Conservation (phyloP, 2,797 vertebrate genomes). For the Vespertilio murinus region DNA sequence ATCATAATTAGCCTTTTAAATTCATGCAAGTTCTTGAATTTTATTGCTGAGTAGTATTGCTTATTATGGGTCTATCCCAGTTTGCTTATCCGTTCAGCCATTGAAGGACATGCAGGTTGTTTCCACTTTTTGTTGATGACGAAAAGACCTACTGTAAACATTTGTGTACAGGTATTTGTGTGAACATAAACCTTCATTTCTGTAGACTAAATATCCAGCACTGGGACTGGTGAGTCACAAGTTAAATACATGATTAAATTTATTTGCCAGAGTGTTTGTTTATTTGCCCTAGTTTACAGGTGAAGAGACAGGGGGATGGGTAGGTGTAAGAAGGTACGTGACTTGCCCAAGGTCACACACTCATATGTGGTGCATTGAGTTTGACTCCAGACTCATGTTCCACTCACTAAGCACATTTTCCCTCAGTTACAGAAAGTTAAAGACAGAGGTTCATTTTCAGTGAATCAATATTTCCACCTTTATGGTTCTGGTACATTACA, state of each 20-base stretch:
- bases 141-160: background rate
- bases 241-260: background rate
- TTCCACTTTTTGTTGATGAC: background rate
- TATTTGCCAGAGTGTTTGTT: background rate
- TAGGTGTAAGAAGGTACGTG: background rate
- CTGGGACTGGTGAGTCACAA: background rate
- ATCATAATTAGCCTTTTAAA: background rate
- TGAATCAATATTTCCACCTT: constrained; percentile 58
- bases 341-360: background rate
- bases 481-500: background rate
- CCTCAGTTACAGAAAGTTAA: background rate
- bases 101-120: background rate
- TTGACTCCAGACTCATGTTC: background rate
- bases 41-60: background rate
- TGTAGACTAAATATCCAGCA: background rate
- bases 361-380: background rate
- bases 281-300: background rate
- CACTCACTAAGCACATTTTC: background rate
- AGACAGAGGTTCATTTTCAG: constrained; percentile 15
- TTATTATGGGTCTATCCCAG: background rate
- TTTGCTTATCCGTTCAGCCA: background rate
- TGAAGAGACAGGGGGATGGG: background rate
- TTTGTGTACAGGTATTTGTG: background rate
- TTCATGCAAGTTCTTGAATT: background rate
- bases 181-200: background rate